phyloP scores from a whole-genome alignment of 2,888 invertebrate genomes.

The Xestoiulus laeticollis region DNA sequence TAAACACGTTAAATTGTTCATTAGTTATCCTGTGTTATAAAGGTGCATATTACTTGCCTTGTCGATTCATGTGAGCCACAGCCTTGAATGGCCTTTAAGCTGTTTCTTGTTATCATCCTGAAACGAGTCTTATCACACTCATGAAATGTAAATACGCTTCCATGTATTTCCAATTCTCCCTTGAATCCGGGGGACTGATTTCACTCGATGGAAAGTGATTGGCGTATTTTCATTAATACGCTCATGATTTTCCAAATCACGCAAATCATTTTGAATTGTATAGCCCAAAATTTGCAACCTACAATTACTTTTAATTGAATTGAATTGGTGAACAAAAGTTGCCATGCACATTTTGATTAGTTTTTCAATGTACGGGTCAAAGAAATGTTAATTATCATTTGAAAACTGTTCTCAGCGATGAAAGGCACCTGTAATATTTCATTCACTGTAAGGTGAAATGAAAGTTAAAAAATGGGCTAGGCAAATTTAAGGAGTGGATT shows the following conservation, averaged over 20 bases:
- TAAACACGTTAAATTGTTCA: not conserved
- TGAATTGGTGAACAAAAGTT: slow-evolving; percentile 2
- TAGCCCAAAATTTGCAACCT: not conserved
- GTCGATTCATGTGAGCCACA: not conserved
- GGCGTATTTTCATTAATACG: not conserved
- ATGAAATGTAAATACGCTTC: not conserved
- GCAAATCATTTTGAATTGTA: slow-evolving; percentile 13
- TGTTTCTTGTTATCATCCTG: not conserved
- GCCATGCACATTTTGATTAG: not conserved
- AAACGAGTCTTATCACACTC: not conserved
- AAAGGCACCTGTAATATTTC: not conserved
- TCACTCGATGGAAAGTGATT: not conserved
- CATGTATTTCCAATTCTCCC: not conserved
- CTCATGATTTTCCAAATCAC: not conserved
- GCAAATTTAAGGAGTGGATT: slow-evolving; percentile 15
- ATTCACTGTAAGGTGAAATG: not conserved
- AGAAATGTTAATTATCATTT: slow-evolving; percentile 29
- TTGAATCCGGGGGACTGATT: not conserved
- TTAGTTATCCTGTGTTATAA: not conserved
- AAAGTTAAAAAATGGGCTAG: slow-evolving; percentile 7
- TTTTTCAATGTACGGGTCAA: not conserved
- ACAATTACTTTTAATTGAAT: slow-evolving; percentile 7
- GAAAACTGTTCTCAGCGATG: not conserved
- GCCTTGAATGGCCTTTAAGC: not conserved
- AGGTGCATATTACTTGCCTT: not conserved